Evolutionary conservation across 2,113 vertebrate species (phyloP), one percentile per base, ranked within the genome.

Genomic region (Chrysochloris asiatica): DNA sequence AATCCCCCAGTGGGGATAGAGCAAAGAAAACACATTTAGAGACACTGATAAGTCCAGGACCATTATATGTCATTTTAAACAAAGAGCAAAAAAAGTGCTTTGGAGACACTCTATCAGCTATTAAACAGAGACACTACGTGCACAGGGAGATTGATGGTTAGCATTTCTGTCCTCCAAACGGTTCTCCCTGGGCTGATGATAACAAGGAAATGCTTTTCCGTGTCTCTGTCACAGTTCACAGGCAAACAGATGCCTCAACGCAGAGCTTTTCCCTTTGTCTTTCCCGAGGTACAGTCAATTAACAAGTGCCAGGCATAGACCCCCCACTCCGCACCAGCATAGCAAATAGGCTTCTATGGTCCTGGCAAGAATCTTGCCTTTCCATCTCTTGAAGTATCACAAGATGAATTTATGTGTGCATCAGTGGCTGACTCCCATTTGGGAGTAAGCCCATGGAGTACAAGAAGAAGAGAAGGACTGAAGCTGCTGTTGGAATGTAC

Each of bases 41-140:
- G 97, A 98, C 98, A 96, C 98, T 98, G 99, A 99, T 99, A 99
- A 99, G 98, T 98, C 98, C 97, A 97, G 98, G 98, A 98, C 98
- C 98, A 98, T 99, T 99, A 98, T 98, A 98, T 99, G 99, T 99
- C 98, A 99, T 98, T 99, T 99, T 98, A 98, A 99, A 99, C 99
- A 99, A 99, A 99, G 98, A 98, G 97, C 96, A 97, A 97, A 98
- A 98, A 97, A 97, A 98, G 92, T 97, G 98, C 98, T 98, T 98
- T 98, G 98, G 98, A 99, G 98, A 98, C 98, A 75, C 98, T 98
- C 98, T 99, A 99, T 99, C 99, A 99, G 98, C 98, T 98, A 98
- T 99, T 99, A 99, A 98, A 99, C 99, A 99, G 99, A 99, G 99
- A 98, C 98, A 83, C 97, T 96, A 97, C 97, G 96, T 95, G 98